Evolutionary conservation across 2,113 vertebrate species (phyloP).

Genomic region (Tyrannus savana): DNA sequence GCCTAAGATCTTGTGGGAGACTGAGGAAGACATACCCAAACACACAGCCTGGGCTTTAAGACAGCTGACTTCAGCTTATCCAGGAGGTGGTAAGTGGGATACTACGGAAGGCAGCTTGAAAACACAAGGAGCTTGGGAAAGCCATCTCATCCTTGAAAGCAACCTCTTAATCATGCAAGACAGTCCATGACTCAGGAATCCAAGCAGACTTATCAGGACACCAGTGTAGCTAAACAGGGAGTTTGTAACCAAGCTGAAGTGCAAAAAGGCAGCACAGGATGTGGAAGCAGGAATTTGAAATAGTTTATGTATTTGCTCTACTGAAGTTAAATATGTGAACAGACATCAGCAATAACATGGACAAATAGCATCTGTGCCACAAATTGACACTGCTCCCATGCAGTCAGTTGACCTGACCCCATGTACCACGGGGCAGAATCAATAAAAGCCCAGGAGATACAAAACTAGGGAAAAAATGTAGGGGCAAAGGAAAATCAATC

Average conservation of each 20-base stretch:
- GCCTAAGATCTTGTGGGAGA: not conserved
- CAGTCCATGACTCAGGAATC: not conserved
- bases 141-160: not conserved
- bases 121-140: not conserved
- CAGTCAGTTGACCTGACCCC: not conserved
- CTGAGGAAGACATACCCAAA: not conserved
- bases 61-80: not conserved
- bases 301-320: not conserved
- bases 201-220: not conserved
- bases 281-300: not conserved
- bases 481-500: not conserved
- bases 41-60: not conserved
- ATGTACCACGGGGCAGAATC: not conserved
- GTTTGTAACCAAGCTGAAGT: not conserved
- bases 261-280: not conserved
- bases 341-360: not conserved
- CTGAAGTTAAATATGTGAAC: not conserved
- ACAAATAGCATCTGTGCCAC: not conserved
- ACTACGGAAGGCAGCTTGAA: not conserved
- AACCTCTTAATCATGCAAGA: not conserved
- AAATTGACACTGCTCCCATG: not conserved
- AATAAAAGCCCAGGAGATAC: not conserved
- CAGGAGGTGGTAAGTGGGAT: not conserved
- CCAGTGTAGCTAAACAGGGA: not conserved
- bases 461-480: not conserved